phyloP scores from a whole-genome alignment of 2,113 vertebrate species.

The Chionomys nivalis region DNA sequence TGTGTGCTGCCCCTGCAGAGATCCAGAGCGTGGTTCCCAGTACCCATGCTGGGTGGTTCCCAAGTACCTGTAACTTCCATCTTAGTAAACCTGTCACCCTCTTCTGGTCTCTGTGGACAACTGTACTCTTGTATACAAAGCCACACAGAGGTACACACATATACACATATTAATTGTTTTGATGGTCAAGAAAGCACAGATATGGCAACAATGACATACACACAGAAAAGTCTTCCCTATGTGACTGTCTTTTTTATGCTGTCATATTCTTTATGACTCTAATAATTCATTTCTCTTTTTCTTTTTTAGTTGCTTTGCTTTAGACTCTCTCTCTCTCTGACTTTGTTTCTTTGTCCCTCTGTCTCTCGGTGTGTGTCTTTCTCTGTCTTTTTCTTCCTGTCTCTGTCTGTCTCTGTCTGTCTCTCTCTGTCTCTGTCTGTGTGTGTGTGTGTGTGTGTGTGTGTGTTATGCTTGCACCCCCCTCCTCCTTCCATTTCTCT shows the following conservation, averaged over 20 bases:
- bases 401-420: not conserved
- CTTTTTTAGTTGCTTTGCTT: not conserved
- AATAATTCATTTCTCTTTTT: not conserved
- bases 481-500: not conserved
- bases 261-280: not conserved
- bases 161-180: not conserved
- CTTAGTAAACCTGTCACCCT: too few species aligned
- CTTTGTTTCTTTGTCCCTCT: not conserved
- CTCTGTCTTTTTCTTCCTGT: not conserved
- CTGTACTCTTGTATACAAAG: not conserved
- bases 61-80: not conserved
- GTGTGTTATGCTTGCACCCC: not conserved
- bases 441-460: not conserved
- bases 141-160: too few species aligned
- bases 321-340: not conserved
- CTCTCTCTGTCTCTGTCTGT: not conserved
- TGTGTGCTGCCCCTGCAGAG: not conserved
- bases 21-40: not conserved
- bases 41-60: not conserved
- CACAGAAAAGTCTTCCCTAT: not conserved
- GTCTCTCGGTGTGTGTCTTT: not conserved
- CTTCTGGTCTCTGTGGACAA: not conserved
- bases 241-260: not conserved
- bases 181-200: not conserved
- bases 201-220: not conserved